Evolutionary conservation across 2,113 vertebrate species (phyloP).

Genomic region (Dissostichus mawsoni): DNA sequence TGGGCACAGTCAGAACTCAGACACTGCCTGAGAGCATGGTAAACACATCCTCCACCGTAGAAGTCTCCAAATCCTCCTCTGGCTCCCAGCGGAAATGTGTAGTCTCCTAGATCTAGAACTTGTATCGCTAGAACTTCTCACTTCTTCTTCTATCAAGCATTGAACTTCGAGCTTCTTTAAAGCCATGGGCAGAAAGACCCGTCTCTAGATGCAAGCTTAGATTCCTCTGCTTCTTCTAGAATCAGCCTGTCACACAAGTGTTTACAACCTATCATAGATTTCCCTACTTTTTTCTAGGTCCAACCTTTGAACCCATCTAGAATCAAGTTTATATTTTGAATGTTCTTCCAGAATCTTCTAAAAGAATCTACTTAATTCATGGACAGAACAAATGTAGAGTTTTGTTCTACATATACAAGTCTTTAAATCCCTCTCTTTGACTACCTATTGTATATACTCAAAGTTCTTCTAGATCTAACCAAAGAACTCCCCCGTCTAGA

Average conservation of each 20-base stretch:
- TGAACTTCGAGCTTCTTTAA: background rate
- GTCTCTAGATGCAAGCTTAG: background rate
- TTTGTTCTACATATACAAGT: background rate
- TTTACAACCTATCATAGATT: background rate
- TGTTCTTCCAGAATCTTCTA: background rate
- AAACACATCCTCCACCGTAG: conserved; percentile 74
- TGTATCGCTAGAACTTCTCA: conserved; percentile 27
- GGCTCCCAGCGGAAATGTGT: conserved; percentile 76
- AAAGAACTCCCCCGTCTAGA: background rate
- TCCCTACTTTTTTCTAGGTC: background rate
- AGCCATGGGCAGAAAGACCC: background rate
- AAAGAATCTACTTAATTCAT: background rate
- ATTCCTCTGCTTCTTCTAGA: background rate
- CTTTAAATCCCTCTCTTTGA: background rate
- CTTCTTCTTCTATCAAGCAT: background rate
- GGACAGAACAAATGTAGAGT: background rate
- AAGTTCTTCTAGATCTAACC: background rate
- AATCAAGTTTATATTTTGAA: background rate
- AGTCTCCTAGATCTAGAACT: conserved; percentile 76
- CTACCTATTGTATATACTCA: background rate
- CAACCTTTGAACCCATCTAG: background rate
- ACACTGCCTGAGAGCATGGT: conserved; percentile 74
- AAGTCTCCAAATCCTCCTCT: conserved; percentile 63
- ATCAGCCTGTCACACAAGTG: background rate
- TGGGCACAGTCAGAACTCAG: conserved; percentile 64